Conservation (phyloP, 1,140 invertebrate genomes). For the Notospermus geniculatus region DNA sequence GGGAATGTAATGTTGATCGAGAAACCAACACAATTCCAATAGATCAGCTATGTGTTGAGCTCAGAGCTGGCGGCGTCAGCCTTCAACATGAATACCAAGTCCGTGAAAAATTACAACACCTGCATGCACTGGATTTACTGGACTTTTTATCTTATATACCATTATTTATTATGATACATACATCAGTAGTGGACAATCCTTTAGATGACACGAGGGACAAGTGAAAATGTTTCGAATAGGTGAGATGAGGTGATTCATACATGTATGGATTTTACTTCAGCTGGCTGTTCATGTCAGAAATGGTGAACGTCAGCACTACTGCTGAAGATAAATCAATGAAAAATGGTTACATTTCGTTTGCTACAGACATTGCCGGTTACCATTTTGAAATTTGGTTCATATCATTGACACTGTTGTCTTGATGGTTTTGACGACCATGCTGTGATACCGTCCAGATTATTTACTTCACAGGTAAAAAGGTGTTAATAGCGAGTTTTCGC, state of each 20-base stretch:
- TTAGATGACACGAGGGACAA: conserved; percentile 22
- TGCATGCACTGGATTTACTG: conserved; percentile 43
- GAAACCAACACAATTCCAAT: conserved; percentile 43
- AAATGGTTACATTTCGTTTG: no score
- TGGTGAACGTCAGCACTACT: no score
- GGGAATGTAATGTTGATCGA: conserved; percentile 50
- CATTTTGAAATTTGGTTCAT: no score
- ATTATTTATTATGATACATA: conserved; percentile 51
- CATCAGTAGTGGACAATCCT: conserved; percentile 46
- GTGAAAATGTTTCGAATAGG: not conserved
- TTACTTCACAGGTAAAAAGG: no score
- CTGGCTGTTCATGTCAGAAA: no score
- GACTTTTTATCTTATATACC: conserved; percentile 53
- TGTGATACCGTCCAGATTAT: no score
- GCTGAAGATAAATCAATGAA: no score
- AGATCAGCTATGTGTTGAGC: conserved; percentile 46
- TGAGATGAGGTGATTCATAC: not conserved
- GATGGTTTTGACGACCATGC: no score
- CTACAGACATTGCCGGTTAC: no score
- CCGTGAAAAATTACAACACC: conserved; percentile 34
- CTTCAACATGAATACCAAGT: conserved; percentile 40
- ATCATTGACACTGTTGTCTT: no score
- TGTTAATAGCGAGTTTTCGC: no score
- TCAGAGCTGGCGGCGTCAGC: conserved; percentile 49
- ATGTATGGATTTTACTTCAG: no score